phyloP scores from a whole-genome alignment of 2,888 invertebrate genomes.

The Eurois occulta region DNA sequence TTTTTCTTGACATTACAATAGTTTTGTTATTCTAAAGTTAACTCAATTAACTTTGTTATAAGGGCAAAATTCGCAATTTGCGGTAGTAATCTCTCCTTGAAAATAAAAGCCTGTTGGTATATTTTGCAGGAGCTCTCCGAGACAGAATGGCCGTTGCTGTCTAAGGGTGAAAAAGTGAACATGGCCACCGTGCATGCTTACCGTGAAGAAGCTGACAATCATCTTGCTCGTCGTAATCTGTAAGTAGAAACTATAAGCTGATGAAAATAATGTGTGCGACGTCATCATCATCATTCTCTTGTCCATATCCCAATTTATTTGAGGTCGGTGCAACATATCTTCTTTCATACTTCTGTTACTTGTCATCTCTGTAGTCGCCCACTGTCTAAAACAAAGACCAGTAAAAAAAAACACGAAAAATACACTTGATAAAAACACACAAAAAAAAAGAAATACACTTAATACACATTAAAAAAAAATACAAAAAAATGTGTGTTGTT shows the following conservation, averaged over 20 bases:
- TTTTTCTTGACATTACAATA: not conserved
- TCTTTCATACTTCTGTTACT: not conserved
- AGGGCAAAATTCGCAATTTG: not conserved
- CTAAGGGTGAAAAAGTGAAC: slow-evolving; percentile 68
- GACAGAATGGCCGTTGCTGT: slow-evolving; percentile 79
- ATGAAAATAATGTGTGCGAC: not conserved
- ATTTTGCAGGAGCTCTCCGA: slow-evolving; percentile 74
- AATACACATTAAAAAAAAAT: too few species aligned
- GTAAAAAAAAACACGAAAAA: too few species aligned
- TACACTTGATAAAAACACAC: too few species aligned
- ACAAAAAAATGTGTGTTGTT: too few species aligned
- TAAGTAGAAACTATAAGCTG: slow-evolving; percentile 69
- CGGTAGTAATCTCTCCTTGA: not conserved
- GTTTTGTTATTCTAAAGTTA: not conserved
- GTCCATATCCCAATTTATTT: not conserved
- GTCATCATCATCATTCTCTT: not conserved
- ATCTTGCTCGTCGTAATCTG: slow-evolving; percentile 74
- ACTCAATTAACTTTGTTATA: not conserved
- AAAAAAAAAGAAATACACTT: too few species aligned
- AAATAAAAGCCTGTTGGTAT: not conserved
- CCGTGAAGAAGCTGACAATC: slow-evolving; percentile 75
- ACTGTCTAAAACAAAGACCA: too few species aligned
- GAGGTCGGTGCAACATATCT: not conserved
- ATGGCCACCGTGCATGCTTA: slow-evolving; percentile 76
- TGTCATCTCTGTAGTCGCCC: too few species aligned